Evolutionary conservation across 2,797 vertebrate species (phyloP), one percentile per base, ranked within the genome.

Genomic region (Anguilla obscura): DNA sequence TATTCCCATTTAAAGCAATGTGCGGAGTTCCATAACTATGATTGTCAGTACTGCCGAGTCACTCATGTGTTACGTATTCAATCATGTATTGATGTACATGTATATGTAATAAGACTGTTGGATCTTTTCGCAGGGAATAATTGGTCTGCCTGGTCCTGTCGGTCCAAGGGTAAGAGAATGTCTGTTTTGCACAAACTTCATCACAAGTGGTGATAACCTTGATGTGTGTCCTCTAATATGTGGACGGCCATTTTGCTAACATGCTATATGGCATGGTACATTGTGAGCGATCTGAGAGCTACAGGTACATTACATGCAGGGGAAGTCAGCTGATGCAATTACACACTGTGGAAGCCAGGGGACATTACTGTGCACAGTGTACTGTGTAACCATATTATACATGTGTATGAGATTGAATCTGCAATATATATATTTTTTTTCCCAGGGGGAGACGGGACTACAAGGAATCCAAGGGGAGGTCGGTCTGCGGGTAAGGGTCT

Each of bases 81-180:
- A 45, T 45, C 40, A 33, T 76, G 6, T 18, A 16, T 45, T 79
- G 7, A 40, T n/a, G 18, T 18, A 56, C 76, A 45, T 33, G 16
- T 40, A 58, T 7, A 56, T 18, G 45, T 82, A 63, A 86, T 24
- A 27, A 66, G 52, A 27, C 2, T 86, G 71, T 63, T 86, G 9
- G 1, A 2, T 89, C 48, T 86, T 1, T 89, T 95, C 94, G 36
- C 91, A 98, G 97, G 97, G 97, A 27, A 88, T 89, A 63, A 88
- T 92, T 76, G 97, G 97, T 63, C 88, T 93, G 50, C 90, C 92
- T 0, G 97, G 97, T 94, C 91, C 93, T 48, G 88, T 92, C 1
- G 97, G 97, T 69, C 92, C 90, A 91, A 97, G 97, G 97, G 97
- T 97, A 93, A 88, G 93, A 58, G 18, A 1, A 21, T 24, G 2